Evolutionary conservation across 2,797 vertebrate species (phyloP), one percentile per base, ranked within the genome.

Genomic region (Macropodus opercularis): DNA sequence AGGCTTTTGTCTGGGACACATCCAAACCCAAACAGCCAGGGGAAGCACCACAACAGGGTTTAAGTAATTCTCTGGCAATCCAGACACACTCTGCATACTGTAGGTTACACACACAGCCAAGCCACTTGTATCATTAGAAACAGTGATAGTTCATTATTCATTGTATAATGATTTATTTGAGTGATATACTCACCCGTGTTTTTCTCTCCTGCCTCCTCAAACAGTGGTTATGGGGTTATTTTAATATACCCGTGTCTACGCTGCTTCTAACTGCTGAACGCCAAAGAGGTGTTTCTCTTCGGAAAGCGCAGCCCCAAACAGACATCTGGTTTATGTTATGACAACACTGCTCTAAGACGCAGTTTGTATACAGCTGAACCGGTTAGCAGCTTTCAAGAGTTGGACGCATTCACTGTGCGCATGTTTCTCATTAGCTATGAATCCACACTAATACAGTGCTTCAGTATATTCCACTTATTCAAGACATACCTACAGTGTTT

Each of bases 271-370:
- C 49, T 8, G 18, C 32, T 63, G n/a, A 2, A 13, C 24, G 62
- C 56, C 46, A 61, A 50, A 62, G 58, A 84, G 77, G 67, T 78
- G 72, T 81, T 73, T 61, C 63, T 72, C 31, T 63, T 51, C 74
- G n/a, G 36, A 36, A 73, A 63, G 76, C 44, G 27, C 32, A 35
- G 56, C 64, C 52, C 47, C 60, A 13, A 65, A 50, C 63, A 65
- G 63, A 69, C 87, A 87, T 90, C 82, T 89, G 87, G 69, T 83
- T 85, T 53, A 65, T 76, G 84, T 88, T 88, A 85, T 75, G 79
- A 85, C 77, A 80, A 40, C 69, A 69, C 35, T 62, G 74, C 75
- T 72, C 63, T 55, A 75, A 77, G 74, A 84, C 50, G 54, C 52
- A 68, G 63, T 73, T 72, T 77, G 74, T 71, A 69, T 65, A 77